A percentile compares a stretch with the other conserved stretches of the same genome.
phyloP scores from a whole-genome alignment of 2,797 vertebrate genomes.

The Aeoliscus strigatus region DNA sequence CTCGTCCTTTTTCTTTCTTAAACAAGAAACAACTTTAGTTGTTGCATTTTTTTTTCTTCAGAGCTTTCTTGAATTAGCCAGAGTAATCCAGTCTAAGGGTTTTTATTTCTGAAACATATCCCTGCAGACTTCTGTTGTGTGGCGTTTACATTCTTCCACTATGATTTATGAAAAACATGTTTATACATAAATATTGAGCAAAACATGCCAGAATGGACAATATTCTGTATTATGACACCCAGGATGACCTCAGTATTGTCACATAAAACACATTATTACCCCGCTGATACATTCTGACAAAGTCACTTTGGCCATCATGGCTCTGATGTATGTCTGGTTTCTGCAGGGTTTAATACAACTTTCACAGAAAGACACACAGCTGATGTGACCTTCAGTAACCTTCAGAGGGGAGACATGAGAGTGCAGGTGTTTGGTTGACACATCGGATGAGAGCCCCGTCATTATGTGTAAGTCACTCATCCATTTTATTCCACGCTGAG shows the following conservation, averaged over 20 bases:
- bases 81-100: neutral
- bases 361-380: slow-evolving; percentile 9
- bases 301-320: slow-evolving; percentile 10
- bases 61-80: neutral
- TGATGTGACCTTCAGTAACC: slow-evolving; percentile 19
- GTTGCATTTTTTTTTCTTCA: too few relatives aligned
- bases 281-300: slow-evolving; percentile 1
- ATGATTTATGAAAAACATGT: neutral
- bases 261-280: neutral
- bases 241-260: too few relatives aligned
- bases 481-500: slow-evolving; percentile 23
- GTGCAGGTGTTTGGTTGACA: slow-evolving; percentile 21
- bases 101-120: neutral
- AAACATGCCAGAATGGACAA: too few relatives aligned
- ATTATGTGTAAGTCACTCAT: slow-evolving; percentile 25
- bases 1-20: too few relatives aligned
- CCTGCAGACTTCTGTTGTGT: too few relatives aligned
- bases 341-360: slow-evolving; percentile 4
- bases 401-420: slow-evolving; percentile 13
- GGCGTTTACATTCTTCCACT: neutral
- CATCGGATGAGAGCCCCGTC: slow-evolving; percentile 12
- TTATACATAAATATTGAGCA: too few relatives aligned
- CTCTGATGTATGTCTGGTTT: slow-evolving; percentile 2
- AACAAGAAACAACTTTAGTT: too few relatives aligned
- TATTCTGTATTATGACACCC: too few relatives aligned